Base-by-base conservation (phyloP, 2,113 vertebrate species). In the Channa argus region DNA sequence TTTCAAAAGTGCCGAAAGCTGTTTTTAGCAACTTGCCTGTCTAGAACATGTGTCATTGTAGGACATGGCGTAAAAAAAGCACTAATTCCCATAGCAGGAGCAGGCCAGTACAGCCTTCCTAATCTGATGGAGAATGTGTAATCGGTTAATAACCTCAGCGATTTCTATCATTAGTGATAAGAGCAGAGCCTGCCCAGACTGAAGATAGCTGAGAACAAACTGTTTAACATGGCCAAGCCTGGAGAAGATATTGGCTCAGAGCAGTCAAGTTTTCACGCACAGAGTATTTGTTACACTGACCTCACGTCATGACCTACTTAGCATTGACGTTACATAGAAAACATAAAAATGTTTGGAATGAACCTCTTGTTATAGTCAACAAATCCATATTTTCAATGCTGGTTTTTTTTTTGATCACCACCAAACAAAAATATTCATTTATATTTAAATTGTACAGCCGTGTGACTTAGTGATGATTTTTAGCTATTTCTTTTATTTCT, bases 121-220 rank as follows among this genome's bases (percentile, higher is more conserved):
- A 94, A 95, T 94, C 94, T 94, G 90, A 90, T 86, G 87, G 82
- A 93, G 94, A 94, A 95, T 94, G 94, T 89, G 72, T 92, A 94
- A 94, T 94, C 92, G 81, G 91, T 87, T 95, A 93, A 92, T 94
- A 93, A 92, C 91, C 84, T 92, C 73, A 89, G 82, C 49, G 69
- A 92, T 92, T 92, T 92, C 79, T 85, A 83, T 90, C 79, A 82
- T 88, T 92, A 93, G 92, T 83, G 71, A 56, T 84, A 68, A 83
- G 80, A 77, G 49, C 38, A n/a, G 61, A 71, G 51, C 71, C 77
- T 34, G 67, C 50, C 66, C 55, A 67, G 64, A 79, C 71, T 76
- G 70, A 74, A 12, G 61, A 61, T 66, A 89, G 70, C 72, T 74
- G 65, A 58, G 83, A 76, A 70, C 80, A 43, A 54, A 9, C 60